Conservation (phyloP, 2,888 invertebrate genomes). For the Nasonovia ribisnigri region DNA sequence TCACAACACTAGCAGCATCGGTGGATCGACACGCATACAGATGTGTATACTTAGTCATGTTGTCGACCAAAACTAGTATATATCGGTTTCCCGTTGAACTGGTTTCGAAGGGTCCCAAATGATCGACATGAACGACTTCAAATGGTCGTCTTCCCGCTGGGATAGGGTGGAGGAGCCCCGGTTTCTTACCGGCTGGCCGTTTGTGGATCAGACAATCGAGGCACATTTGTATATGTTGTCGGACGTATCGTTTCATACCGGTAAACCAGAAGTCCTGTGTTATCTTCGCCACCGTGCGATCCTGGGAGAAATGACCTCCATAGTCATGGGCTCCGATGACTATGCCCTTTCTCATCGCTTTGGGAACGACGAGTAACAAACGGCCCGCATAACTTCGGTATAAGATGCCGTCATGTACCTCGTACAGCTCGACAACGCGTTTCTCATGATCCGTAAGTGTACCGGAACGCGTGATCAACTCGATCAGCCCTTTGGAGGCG, state of each 20-base stretch:
- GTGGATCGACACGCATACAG: background rate
- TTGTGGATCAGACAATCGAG: background rate
- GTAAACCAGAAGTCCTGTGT: background rate
- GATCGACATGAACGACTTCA: background rate
- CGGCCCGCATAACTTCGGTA: background rate
- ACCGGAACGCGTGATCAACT: background rate
- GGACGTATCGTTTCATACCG: background rate
- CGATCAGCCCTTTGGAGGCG: background rate
- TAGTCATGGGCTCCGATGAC: background rate
- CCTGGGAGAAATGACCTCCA: background rate
- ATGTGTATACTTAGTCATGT: background rate
- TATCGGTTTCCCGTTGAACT: background rate
- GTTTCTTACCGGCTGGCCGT: background rate
- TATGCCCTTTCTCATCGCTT: background rate
- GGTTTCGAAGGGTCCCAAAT: background rate
- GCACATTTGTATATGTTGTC: background rate
- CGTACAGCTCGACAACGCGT: too few species aligned
- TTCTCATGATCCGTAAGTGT: background rate
- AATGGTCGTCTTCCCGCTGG: background rate
- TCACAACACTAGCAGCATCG: background rate
- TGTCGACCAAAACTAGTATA: background rate
- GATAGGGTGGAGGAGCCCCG: background rate
- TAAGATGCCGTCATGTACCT: background rate
- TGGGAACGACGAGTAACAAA: background rate
- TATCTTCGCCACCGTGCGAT: background rate